These are phyloP conservation scores for Eremophila alpestris DNA, from an alignment of 2,797 vertebrate species.

Conservation along the genomic window DNA sequence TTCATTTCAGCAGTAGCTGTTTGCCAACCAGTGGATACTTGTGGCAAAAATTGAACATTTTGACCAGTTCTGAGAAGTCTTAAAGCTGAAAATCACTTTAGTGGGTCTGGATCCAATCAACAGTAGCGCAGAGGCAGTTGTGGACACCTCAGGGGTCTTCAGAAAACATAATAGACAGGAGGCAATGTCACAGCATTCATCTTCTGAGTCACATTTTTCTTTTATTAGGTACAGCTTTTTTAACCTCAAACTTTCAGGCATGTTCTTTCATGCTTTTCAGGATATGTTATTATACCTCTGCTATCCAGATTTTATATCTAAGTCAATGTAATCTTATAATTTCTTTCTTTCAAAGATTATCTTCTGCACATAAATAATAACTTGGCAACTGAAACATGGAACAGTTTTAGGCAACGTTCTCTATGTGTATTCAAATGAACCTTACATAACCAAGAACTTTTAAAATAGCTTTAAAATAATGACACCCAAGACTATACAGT, in stretches of 20 bases:
- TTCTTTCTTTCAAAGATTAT: not conserved
- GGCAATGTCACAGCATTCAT: not conserved
- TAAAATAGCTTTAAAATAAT: not conserved
- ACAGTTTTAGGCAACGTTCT: not conserved
- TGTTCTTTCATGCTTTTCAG: not conserved
- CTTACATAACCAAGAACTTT: not conserved
- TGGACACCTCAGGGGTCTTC: not conserved
- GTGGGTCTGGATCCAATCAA: not conserved
- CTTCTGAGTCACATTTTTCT: not conserved
- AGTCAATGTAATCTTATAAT: not conserved
- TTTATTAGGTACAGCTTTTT: not conserved
- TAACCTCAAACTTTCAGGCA: not conserved
- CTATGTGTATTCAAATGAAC: not conserved
- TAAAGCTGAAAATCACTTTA: constrained; percentile 4
- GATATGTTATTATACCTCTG: not conserved
- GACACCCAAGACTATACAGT: not conserved
- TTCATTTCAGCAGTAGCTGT: not conserved
- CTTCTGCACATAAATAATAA: not conserved
- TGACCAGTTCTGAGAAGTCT: not conserved
- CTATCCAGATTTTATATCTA: not conserved
- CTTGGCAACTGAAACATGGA: not conserved
- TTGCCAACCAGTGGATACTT: not conserved
- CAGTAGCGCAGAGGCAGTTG: not conserved
- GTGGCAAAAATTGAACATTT: not conserved
- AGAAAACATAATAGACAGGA: not conserved